These are phyloP conservation scores for Cecidostiba fungosa DNA, from an alignment of 2,888 invertebrate species.

Conservation along the genomic window DNA sequence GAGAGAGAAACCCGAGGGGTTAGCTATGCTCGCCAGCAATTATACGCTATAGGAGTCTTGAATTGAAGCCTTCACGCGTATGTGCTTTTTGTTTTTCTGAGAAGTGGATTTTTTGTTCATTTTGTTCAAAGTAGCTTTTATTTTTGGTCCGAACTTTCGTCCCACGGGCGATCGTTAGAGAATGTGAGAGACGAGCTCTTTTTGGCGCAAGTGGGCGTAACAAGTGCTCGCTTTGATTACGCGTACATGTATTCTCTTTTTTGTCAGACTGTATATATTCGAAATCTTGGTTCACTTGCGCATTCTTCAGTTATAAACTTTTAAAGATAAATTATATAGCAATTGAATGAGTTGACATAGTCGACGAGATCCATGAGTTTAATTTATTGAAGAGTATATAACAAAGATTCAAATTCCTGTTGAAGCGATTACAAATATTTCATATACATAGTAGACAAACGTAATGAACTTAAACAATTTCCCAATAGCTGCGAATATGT, in stretches of 20 bases:
- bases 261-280: background rate
- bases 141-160: background rate
- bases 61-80: background rate
- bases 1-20: background rate
- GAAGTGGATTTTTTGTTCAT: background rate
- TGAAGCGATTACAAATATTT: too few species aligned
- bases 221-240: background rate
- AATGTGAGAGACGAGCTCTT: conserved; percentile 30
- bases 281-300: too few species aligned
- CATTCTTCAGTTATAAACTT: too few species aligned
- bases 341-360: too few species aligned
- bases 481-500: background rate
- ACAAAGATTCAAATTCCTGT: too few species aligned
- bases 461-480: background rate
- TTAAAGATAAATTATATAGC: too few species aligned
- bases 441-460: too few species aligned
- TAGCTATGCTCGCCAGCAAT: background rate
- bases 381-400: too few species aligned
- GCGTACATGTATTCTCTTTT: background rate
- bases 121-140: background rate
- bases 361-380: too few species aligned
- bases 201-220: background rate
- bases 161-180: background rate
- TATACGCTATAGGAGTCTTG: background rate
- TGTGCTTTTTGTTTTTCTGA: background rate